A percentile compares a stretch with the other conserved stretches of the same genome.
phyloP scores from a whole-genome alignment of 2,888 invertebrate genomes.

The Polymixis flavicincta region DNA sequence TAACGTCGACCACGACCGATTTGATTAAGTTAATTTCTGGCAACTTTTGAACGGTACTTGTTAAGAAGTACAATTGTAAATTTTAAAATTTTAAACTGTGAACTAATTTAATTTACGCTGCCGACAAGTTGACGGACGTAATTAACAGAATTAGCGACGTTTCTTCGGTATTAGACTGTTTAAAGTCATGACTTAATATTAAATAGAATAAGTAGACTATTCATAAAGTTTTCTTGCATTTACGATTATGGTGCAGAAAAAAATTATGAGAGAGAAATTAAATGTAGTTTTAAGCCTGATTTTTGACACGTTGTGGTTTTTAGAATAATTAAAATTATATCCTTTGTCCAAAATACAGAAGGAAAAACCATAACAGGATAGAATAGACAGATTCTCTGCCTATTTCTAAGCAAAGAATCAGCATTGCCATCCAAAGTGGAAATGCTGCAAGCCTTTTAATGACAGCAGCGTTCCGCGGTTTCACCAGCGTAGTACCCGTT shows the following conservation, averaged over 20 bases:
- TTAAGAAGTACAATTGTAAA: slow-evolving; percentile 78
- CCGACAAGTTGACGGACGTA: slow-evolving; percentile 66
- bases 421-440: too few relatives aligned
- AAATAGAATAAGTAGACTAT: neutral
- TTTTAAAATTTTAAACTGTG: slow-evolving; percentile 70
- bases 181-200: slow-evolving; percentile 5
- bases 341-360: neutral
- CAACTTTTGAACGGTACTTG: slow-evolving; percentile 85
- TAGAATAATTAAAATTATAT: neutral
- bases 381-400: too few relatives aligned
- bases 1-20: slow-evolving; percentile 83
- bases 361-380: too few relatives aligned
- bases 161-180: slow-evolving; percentile 41
- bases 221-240: neutral
- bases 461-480: too few relatives aligned
- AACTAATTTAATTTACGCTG: slow-evolving; percentile 67
- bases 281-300: too few relatives aligned
- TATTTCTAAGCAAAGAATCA: too few relatives aligned
- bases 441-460: too few relatives aligned
- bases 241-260: neutral
- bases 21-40: slow-evolving; percentile 85
- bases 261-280: too few relatives aligned
- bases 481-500: too few relatives aligned
- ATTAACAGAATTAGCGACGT: slow-evolving; percentile 52
- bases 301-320: too few relatives aligned